Evolutionary conservation across 2,113 vertebrate genomes (phyloP).

Genomic region (Myocastor coypus): DNA sequence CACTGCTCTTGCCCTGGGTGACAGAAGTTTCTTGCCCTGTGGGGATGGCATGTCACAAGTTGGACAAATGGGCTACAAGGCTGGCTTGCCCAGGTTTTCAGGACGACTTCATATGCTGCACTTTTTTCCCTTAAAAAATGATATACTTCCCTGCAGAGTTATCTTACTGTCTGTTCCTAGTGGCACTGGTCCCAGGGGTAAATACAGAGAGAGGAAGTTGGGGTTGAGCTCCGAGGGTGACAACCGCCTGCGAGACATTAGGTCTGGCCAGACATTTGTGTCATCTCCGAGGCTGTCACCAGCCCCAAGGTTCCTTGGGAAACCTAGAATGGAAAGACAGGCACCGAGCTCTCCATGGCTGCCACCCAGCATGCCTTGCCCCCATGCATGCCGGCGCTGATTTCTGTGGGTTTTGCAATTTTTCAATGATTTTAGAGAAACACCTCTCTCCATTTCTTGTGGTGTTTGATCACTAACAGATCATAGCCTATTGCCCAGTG

Average conservation of each 20-base stretch:
- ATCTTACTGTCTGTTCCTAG: not conserved
- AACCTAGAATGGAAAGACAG: not conserved
- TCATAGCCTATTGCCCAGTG: not conserved
- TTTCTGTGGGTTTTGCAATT: not conserved
- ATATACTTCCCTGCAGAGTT: not conserved
- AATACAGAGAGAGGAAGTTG: not conserved
- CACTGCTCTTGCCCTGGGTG: not conserved
- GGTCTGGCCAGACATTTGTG: constrained; percentile 28
- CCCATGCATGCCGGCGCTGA: not conserved
- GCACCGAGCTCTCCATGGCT: not conserved
- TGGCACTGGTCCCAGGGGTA: not conserved
- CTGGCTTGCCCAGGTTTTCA: not conserved
- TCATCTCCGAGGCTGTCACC: constrained; percentile 14
- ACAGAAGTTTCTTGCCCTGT: not conserved
- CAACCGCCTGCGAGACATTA: not conserved
- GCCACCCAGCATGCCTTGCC: not conserved
- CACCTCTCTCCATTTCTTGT: not conserved
- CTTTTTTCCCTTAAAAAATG: not conserved
- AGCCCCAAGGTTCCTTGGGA: not conserved
- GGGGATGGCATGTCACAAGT: not conserved
- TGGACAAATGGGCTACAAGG: not conserved
- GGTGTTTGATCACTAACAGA: not conserved
- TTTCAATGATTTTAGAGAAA: not conserved
- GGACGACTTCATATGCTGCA: not conserved
- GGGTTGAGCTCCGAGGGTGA: not conserved